Percentiles rank a stretch among this genome's conserved stretches.
Evolutionary conservation across 2,888 invertebrate species (phyloP).

Genomic region (Calameuta pallipes): DNA sequence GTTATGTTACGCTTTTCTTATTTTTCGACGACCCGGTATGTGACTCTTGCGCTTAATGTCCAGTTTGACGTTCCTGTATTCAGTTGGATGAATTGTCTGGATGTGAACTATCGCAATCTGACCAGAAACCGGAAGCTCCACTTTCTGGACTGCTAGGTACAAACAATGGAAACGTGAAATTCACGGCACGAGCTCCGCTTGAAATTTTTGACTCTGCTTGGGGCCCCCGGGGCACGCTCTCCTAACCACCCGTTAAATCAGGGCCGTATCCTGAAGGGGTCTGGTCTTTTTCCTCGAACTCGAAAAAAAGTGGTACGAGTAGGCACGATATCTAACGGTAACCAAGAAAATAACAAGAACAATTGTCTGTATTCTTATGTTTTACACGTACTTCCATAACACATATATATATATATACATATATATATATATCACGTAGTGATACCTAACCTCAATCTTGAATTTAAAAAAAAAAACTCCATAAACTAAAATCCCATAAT

Average conservation of each 20-base stretch:
- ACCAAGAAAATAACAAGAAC: not conserved
- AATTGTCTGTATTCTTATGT: not conserved
- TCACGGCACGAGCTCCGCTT: slow-evolving; percentile 31
- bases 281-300: slow-evolving; percentile 12
- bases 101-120: slow-evolving; percentile 28
- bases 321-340: not conserved
- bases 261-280: not conserved
- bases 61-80: slow-evolving; percentile 20
- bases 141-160: slow-evolving; percentile 60
- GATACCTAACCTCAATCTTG: not conserved
- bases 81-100: not conserved
- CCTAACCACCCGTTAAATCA: slow-evolving; percentile 9
- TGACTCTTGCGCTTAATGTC: slow-evolving; percentile 21
- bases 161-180: slow-evolving; percentile 57
- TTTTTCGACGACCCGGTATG: not conserved
- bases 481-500: not conserved
- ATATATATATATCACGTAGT: too few relatives aligned
- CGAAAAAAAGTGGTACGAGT: not conserved
- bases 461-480: not conserved
- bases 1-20: not conserved
- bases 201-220: slow-evolving; percentile 4
- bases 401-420: too few relatives aligned
- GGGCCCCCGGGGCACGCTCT: not conserved
- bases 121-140: slow-evolving; percentile 56
- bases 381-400: not conserved